Evolutionary conservation across 1,140 invertebrate genomes (phyloP).

Genomic region (Homarus americanus): DNA sequence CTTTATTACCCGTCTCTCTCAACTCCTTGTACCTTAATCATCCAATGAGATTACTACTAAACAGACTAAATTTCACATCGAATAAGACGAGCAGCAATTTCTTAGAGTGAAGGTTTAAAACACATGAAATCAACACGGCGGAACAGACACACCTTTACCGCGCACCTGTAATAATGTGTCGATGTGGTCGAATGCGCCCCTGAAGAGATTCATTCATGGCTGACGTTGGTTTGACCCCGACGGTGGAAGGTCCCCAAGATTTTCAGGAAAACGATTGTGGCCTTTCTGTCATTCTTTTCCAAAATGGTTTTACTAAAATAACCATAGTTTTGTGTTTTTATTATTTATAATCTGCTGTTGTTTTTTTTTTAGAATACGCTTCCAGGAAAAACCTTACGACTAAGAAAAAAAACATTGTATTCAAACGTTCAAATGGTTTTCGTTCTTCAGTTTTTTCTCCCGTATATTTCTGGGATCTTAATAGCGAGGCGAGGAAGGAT

Average conservation of each 20-base stretch:
- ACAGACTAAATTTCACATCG: no score
- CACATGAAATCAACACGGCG: no score
- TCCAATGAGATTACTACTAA: no score
- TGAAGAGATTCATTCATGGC: conserved; percentile 59
- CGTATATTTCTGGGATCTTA: background rate
- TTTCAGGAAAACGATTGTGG: conserved; percentile 4
- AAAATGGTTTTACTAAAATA: background rate
- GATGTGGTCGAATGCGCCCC: conserved; percentile 13
- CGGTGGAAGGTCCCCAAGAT: background rate
- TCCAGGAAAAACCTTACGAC: background rate
- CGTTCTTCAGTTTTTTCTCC: background rate
- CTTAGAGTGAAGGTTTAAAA: no score
- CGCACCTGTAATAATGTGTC: background rate
- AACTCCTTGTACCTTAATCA: no score
- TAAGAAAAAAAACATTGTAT: background rate
- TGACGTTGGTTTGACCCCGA: conserved; percentile 50
- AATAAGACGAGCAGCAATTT: no score
- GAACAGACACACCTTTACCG: no score
- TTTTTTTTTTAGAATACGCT: background rate
- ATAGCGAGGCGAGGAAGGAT: background rate
- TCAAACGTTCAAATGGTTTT: background rate
- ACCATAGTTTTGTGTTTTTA: background rate
- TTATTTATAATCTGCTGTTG: background rate
- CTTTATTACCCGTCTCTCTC: no score
- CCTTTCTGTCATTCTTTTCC: background rate